Base-by-base conservation (phyloP, 2,113 vertebrate genomes). In the Onychostoma macrolepis region DNA sequence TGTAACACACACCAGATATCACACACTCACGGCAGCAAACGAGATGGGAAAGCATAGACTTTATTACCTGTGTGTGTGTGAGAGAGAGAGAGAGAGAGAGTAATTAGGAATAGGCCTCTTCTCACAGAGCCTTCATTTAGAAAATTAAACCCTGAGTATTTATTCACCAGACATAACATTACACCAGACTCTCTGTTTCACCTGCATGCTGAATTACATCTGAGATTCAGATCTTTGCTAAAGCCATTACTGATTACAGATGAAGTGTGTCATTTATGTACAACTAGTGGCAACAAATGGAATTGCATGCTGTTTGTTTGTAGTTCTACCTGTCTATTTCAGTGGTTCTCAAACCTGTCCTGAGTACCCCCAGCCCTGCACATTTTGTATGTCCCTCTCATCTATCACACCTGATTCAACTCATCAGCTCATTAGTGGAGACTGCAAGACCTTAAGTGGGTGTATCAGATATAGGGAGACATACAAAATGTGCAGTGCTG, bases 171-270 rank as follows among this genome's bases (percentile, higher is more conserved):
- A n/a, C n/a, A 72, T 11, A 38, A 21, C 69, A 38, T 72, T 38
- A 72, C 69, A 72, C 69, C 9, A 72, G 69, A 38, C 33, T 72
- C 19, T 72, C 69, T 38, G 33, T 71, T 71, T 71, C 67, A 71
- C 67, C 1, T 36, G 8, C 19, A 30, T 19, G 10, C 69, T 72
- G 36, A 72, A 72, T 72, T 72, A 38, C 69, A 2, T 72, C 33
- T 38, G 67, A 38, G 33, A 38, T 72, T 38, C 69, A 72, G 33
- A 38, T 38, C 4, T 38, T 72, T 38, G 17, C 69, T 24, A 33
- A 38, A 72, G 69, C 63, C 3, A 21, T 71, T 71, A 36, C 3
- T 36, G 67, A 38, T 21, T 11, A 21, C 19, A 71, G 33, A 17
- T 33, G 15, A 69, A 19, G 65, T 67, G 28, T 67, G 13, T 36